Evolutionary conservation across 2,888 invertebrate species (phyloP).

Genomic region (Eucera pruinosa): DNA sequence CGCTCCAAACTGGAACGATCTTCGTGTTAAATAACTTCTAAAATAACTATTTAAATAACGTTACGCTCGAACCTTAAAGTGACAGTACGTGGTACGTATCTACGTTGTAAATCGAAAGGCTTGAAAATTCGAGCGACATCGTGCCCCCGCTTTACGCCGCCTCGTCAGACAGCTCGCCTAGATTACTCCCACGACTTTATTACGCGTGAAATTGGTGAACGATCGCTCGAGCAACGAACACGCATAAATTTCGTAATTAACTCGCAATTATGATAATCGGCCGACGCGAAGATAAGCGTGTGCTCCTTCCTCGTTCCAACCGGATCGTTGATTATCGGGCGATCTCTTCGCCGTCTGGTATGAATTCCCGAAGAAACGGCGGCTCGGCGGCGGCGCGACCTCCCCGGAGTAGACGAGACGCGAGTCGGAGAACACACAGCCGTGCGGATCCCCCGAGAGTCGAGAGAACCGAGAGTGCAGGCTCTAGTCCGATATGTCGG

Average conservation of each 20-base stretch:
- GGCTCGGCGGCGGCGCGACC: background rate
- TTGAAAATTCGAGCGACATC: slow-evolving; percentile 39
- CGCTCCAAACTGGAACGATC: no score
- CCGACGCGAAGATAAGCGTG: slow-evolving; percentile 29
- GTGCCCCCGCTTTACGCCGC: slow-evolving; percentile 33
- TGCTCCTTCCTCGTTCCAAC: slow-evolving; percentile 44
- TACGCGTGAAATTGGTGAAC: slow-evolving; percentile 50
- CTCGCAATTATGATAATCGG: slow-evolving; percentile 58
- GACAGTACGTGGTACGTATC: no score
- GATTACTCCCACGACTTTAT: slow-evolving; percentile 45
- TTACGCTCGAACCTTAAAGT: no score
- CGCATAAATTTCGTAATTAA: slow-evolving; percentile 41
- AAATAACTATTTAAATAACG: no score
- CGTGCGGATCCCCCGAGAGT: no score
- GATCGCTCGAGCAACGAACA: slow-evolving; percentile 24
- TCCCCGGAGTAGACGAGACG: background rate
- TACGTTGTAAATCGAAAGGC: no score
- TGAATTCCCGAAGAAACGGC: background rate
- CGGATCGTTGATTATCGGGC: slow-evolving; percentile 37
- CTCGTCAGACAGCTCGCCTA: slow-evolving; percentile 6
- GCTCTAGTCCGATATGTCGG: slow-evolving; percentile 26
- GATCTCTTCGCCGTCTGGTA: slow-evolving; percentile 5
- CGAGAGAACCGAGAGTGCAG: background rate
- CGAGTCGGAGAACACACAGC: no score
- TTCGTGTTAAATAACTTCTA: no score